Evolutionary conservation across 2,113 vertebrate genomes (phyloP).

Genomic region (Bagarius yarrelli): DNA sequence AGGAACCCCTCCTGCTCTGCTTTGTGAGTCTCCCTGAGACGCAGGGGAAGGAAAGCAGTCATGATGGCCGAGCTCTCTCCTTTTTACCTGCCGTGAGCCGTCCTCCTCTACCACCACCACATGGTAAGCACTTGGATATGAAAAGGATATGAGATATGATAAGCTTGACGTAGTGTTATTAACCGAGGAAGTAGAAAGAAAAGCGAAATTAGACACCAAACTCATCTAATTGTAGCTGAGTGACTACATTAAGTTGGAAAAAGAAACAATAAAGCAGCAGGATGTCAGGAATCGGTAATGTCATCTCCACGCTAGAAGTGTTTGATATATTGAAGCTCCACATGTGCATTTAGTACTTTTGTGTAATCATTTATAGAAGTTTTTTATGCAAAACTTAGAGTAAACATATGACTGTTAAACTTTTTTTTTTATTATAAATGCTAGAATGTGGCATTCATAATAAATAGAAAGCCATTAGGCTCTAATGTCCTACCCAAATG

Average conservation of each 20-base stretch:
- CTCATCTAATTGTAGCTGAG: neutral
- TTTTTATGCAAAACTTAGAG: neutral
- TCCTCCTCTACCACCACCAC: slow-evolving; percentile 90
- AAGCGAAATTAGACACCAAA: neutral
- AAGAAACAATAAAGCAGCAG: neutral
- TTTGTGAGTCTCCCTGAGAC: slow-evolving; percentile 75
- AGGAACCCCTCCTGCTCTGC: slow-evolving; percentile 61
- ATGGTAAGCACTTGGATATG: slow-evolving; percentile 83
- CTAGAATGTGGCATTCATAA: neutral
- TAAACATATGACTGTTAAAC: neutral
- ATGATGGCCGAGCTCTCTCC: slow-evolving; percentile 77
- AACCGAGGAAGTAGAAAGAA: too few species aligned
- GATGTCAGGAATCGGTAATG: neutral
- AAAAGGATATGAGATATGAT: too few species aligned
- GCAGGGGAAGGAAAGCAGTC: slow-evolving; percentile 85
- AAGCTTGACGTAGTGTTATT: neutral
- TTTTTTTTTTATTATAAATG: neutral
- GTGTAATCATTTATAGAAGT: neutral
- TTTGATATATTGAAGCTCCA: neutral
- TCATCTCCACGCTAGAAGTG: neutral
- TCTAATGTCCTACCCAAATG: neutral
- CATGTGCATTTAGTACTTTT: neutral
- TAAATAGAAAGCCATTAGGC: neutral
- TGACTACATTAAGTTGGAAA: neutral
- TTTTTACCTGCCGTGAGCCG: slow-evolving; percentile 72